Evolutionary conservation across 1,140 invertebrate genomes (phyloP).

Genomic region (Zaprionus tsacasi): DNA sequence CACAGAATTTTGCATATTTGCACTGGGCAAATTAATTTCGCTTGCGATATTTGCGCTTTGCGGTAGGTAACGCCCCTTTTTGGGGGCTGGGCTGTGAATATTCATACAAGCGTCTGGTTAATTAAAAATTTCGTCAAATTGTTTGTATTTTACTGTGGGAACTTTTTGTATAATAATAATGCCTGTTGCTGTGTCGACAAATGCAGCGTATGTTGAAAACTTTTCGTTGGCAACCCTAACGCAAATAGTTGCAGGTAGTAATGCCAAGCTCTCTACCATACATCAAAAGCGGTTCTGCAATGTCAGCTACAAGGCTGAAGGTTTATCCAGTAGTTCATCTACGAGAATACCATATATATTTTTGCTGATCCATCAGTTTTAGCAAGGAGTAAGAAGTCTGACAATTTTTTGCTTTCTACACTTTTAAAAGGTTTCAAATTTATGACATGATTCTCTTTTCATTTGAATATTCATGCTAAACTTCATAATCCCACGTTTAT

Average conservation of each 20-base stretch:
- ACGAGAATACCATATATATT: not conserved
- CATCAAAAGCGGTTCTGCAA: constrained; percentile 2
- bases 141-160: constrained; percentile 39
- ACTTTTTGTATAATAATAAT: not conserved
- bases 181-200: constrained; percentile 15
- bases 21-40: constrained; percentile 65
- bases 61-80: constrained; percentile 29
- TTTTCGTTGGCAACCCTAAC: constrained; percentile 9
- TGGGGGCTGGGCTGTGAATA: constrained; percentile 7
- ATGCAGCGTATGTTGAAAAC: not conserved
- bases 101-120: constrained; percentile 52
- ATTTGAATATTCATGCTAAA: constrained; percentile 7
- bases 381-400: too few relatives aligned
- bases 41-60: constrained; percentile 56
- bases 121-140: constrained; percentile 63
- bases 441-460: not conserved
- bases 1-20: constrained; percentile 52
- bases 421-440: too few relatives aligned
- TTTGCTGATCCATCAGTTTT: too few relatives aligned
- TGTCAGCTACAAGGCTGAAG: not conserved
- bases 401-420: too few relatives aligned
- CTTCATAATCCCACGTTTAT: not conserved
- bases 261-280: not conserved
- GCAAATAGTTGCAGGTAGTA: not conserved
- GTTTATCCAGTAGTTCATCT: not conserved